phyloP scores from a whole-genome alignment of 2,113 vertebrate species.

The Ictidomys tridecemlineatus region DNA sequence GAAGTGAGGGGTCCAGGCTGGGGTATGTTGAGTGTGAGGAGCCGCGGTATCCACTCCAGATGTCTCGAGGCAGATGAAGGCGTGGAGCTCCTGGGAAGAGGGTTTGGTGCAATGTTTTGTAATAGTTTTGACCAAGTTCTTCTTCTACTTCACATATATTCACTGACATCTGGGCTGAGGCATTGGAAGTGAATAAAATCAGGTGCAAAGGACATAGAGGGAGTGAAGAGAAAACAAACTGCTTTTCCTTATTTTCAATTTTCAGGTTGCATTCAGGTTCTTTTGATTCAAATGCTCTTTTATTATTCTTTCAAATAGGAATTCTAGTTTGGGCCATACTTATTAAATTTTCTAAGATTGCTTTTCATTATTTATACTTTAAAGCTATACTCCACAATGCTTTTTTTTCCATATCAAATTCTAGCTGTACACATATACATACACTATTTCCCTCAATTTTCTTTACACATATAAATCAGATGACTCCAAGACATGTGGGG shows the following conservation, averaged over 20 bases:
- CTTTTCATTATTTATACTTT: conserved; percentile 19
- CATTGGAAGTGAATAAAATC: not conserved
- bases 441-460: not conserved
- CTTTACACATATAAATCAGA: not conserved
- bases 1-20: not conserved
- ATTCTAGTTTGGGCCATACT: not conserved
- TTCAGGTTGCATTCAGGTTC: not conserved
- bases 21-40: not conserved
- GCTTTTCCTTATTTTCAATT: not conserved
- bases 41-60: not conserved
- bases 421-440: not conserved
- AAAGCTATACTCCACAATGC: not conserved
- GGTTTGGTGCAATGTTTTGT: not conserved
- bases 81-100: not conserved
- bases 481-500: not conserved
- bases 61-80: not conserved
- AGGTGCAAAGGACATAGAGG: not conserved
- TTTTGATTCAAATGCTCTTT: not conserved
- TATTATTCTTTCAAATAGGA: conserved; percentile 32
- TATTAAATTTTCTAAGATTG: not conserved
- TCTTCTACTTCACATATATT: not conserved
- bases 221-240: not conserved
- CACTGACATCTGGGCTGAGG: not conserved
- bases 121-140: not conserved
- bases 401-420: not conserved